Base-by-base conservation (phyloP, 2,888 invertebrate genomes). In the Ophion obscuratus region DNA sequence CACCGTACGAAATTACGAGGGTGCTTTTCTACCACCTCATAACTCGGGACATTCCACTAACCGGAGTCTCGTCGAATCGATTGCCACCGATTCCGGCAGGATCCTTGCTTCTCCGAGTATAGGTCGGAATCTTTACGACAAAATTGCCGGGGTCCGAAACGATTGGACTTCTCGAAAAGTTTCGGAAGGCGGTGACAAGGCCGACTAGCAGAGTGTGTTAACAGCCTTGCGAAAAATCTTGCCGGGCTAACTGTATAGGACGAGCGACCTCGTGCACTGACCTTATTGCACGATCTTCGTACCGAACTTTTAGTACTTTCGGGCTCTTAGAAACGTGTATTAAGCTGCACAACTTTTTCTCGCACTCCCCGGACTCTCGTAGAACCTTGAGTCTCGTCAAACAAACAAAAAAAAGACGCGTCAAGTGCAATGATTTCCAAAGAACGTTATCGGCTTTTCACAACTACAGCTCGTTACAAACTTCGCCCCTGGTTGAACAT, bases 1-100 rank as follows among this genome's bases (percentile, higher is more conserved):
- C 61, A 24, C 24, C 24, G 10, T 53, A 61, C 68, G 81, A 75
- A 53, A 81, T 76, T 76, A 61, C 66, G 36, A 53, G 67, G 44
- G 57, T 62, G 62, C 44, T 77, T 73, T 77, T 73, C 73, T 59
- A 62, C 31, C 36, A 70, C 31, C 76, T 17, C 11, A 59, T 78
- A 80, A 77, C 83, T 83, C 68, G 80, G 67, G 77, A 31, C 73
- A 76, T 81, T 20, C n/a, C 77, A 70, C 40, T 47, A 62, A n/a
- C n/a, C 27, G 9, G 57, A 67, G 44, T 77, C 77, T 81, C 81
- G 61, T 47, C 62, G 67, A 80, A 75, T 40, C 83, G 59, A 85
- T 83, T 80, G 85, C 76, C 68, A 75, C 61, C 67, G 76, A 73
- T 68, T 80, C 47, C 24, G 31, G 27, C 27, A 17, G 47, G 70